Percentiles rank a stretch among this genome's conserved stretches.
Evolutionary conservation across 2,113 vertebrate genomes (phyloP).

Genomic region (Maccullochella peelii): DNA sequence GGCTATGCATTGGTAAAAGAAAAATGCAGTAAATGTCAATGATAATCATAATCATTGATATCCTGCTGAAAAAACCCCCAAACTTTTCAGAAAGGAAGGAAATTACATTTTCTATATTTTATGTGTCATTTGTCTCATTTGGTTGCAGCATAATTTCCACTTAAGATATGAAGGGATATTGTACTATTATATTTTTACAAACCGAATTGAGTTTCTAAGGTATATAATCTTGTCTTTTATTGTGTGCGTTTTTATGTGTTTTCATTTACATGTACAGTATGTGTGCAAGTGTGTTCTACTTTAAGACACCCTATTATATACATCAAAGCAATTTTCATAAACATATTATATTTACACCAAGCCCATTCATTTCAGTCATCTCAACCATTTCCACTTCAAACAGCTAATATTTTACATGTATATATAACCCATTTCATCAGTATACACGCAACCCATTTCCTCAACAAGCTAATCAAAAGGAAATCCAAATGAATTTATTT

Average conservation of each 20-base stretch:
- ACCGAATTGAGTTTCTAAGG: background rate
- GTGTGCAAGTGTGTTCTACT: background rate
- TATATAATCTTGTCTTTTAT: background rate
- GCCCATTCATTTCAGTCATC: slow-evolving; percentile 45
- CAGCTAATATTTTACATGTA: slow-evolving; percentile 54
- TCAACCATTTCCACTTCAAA: slow-evolving; percentile 56
- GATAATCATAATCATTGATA: slow-evolving; percentile 51
- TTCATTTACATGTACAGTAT: slow-evolving; percentile 3
- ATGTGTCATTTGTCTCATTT: slow-evolving; percentile 15
- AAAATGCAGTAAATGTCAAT: slow-evolving; percentile 60
- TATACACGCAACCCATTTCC: slow-evolving; percentile 31
- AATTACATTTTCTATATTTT: slow-evolving; percentile 30
- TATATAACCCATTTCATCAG: slow-evolving; percentile 51
- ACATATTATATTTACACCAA: slow-evolving; percentile 42
- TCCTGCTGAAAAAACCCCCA: slow-evolving; percentile 9
- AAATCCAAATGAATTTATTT: slow-evolving; percentile 62
- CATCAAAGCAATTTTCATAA: slow-evolving; percentile 55
- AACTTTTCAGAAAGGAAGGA: background rate
- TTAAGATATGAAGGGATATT: background rate
- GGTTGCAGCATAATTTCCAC: slow-evolving; percentile 1
- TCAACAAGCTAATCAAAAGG: slow-evolving; percentile 57
- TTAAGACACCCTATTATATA: slow-evolving; percentile 38
- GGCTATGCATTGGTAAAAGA: slow-evolving; percentile 25
- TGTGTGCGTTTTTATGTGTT: background rate
- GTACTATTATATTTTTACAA: background rate